Base-by-base conservation (phyloP, 2,888 invertebrate genomes). In the Thecophora atra region DNA sequence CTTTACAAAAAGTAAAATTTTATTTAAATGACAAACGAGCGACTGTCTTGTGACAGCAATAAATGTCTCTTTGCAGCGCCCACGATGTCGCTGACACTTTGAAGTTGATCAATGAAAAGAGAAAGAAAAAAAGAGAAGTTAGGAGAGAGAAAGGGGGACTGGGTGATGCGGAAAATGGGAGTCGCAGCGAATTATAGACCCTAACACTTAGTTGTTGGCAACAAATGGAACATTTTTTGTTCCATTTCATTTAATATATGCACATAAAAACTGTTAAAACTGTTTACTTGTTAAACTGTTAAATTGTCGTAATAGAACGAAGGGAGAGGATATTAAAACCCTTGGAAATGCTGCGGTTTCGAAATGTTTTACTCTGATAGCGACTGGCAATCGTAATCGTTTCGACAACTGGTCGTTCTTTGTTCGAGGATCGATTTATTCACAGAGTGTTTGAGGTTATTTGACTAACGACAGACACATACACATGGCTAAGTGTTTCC, bases 11-110 rank as follows among this genome's bases (percentile, higher is more conserved):
- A 28, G 6, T 54, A 28, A 21, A 58, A 58, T 67, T 52, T 26
- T 67, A 67, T 67, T 67, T 21, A 67, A 67, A 67, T 54, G 66
- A 54, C 66, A 67, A 67, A 67, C 66, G 54, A 67, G 52, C 19
- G 47, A 26, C 30, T 67, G 52, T 54, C 66, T 52, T 51, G 26
- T 54, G 66, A 54, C 54, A 54, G 66, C 66, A 67, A 67, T 67
- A 54, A 67, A 67, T 67, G 66, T 67, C 66, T 30, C 28, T 24
- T 19, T 63, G 44, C 15, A 58, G 58, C 42, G 63, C 44, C 63
- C 44, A 24, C 63, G 3, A 15, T 24, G 26, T 37, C n/a, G 21
- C 37, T 37, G 37, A 11, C 54, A 6, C 58, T 28, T 28, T n/a
- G 11, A 19, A 13, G 15, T 3, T 60, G 28, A 24, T 5, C 17